Base-by-base conservation (phyloP, 2,888 invertebrate species). In the Harpalus rubripes region DNA sequence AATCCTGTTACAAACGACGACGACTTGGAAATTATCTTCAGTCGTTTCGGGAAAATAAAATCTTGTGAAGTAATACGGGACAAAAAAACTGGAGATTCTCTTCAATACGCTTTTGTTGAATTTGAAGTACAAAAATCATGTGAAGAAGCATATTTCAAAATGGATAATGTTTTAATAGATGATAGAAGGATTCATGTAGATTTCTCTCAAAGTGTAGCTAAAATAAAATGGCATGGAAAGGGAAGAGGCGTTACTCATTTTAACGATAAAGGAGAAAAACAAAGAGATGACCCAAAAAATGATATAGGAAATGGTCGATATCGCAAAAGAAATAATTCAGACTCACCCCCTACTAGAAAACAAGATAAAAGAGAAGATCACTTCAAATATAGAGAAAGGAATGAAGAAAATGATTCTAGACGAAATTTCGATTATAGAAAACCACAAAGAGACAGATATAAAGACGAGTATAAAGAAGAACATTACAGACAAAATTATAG, bases 131-230 rank as follows among this genome's bases (percentile, higher is more conserved):
- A 95, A 87, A 96, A 97, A 89, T 94, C 97, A 0, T 99, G 99
- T 92, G 99, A 99, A 92, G 96, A 97, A 88, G 99, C 99, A 0
- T 99, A 97, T 91, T 98, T 99, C 89, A 99, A 99, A 93, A 99
- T 99, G 99, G 99, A 99, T 90, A 99, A 99, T 92, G 99, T 99
- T 0, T 92, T 99, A 6, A 99, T 99, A 88, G 99, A 99, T 92
- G 99, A 99, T 90, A 93, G 99, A 32, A 93, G 99, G 87, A 99
- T 99, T 89, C 99, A 99, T 92, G 99, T 99, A 0, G 99, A 99
- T 91, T 99, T 99, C 92, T 99, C 98, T 87, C 99, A 99, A 91
- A 99, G 99, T 76, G 99, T 99, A 0, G 95, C 99, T 1, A 99
- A 98, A 91, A 94, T 97, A 88, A 95, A 95, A 88, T 98, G 97